Evolutionary conservation across 2,113 vertebrate species (phyloP).

Genomic region (Tachysurus fulvidraco): DNA sequence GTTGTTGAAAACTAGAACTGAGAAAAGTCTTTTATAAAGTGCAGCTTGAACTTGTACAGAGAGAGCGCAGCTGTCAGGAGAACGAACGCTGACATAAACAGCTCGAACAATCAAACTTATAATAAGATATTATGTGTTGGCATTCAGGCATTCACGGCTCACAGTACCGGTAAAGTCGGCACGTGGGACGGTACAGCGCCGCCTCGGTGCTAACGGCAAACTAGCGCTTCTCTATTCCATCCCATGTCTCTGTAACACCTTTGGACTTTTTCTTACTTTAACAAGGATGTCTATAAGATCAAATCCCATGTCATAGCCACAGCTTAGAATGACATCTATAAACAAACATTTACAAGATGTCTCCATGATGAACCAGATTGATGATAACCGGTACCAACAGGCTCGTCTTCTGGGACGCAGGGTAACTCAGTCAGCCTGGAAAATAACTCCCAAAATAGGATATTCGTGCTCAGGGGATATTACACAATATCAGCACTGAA

Average conservation of each 20-base stretch:
- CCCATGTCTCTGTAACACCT: constrained; percentile 47
- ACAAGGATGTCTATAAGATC: constrained; percentile 47
- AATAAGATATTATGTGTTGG: constrained; percentile 35
- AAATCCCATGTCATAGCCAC: constrained; percentile 23
- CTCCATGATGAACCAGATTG: constrained; percentile 5
- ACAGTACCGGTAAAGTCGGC: constrained; percentile 45
- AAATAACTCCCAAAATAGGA: constrained; percentile 39
- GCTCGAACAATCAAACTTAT: constrained; percentile 42
- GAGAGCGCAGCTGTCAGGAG: constrained; percentile 42
- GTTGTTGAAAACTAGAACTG: constrained; percentile 7
- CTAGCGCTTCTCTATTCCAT: constrained; percentile 28
- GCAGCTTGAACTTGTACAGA: not conserved
- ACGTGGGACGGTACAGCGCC: constrained; percentile 56
- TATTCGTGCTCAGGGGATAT: constrained; percentile 34
- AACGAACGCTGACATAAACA: not conserved
- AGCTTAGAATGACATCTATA: constrained; percentile 40
- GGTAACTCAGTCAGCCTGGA: constrained; percentile 39
- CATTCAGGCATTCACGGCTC: constrained; percentile 53
- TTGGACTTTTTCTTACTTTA: constrained; percentile 56
- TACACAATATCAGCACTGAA: constrained; percentile 40
- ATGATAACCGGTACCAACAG: constrained; percentile 26
- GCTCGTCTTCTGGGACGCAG: constrained; percentile 28
- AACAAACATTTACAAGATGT: constrained; percentile 13
- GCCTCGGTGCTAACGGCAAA: constrained; percentile 64
- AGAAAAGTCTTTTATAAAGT: not conserved